Percentiles rank a stretch among this genome's conserved stretches.
Evolutionary conservation across 2,113 vertebrate genomes (phyloP).

Genomic region (Raphicerus campestris): DNA sequence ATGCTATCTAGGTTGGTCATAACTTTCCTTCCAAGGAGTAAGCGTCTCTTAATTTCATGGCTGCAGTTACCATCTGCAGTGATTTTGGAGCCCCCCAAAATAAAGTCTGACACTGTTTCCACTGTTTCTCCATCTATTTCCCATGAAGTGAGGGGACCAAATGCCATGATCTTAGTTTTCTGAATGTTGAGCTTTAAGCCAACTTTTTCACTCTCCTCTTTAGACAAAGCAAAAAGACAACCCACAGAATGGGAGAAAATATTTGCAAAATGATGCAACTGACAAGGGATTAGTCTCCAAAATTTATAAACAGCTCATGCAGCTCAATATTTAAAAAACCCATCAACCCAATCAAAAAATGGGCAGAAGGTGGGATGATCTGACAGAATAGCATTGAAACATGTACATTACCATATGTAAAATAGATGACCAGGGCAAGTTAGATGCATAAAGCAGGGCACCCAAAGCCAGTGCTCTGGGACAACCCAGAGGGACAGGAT

Average conservation of each 20-base stretch:
- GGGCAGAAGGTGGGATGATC: background rate
- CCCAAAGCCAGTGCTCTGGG: background rate
- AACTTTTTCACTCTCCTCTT: too few relatives aligned
- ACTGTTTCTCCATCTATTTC: too few relatives aligned
- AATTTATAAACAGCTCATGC: background rate
- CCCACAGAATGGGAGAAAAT: background rate
- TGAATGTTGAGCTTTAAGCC: too few relatives aligned
- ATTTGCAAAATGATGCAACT: background rate
- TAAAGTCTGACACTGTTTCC: too few relatives aligned
- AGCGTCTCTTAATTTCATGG: too few relatives aligned
- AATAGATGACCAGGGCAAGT: background rate
- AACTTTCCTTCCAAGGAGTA: too few relatives aligned
- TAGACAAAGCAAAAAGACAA: background rate
- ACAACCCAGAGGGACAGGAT: background rate
- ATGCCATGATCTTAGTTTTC: too few relatives aligned
- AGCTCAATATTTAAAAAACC: background rate
- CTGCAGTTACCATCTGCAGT: too few relatives aligned
- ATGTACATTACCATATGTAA: background rate
- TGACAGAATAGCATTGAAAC: background rate
- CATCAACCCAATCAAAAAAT: background rate
- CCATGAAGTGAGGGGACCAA: too few relatives aligned
- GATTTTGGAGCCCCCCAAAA: too few relatives aligned
- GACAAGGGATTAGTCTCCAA: background rate
- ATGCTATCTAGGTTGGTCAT: too few relatives aligned
- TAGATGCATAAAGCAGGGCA: background rate